These are phyloP conservation scores for Rhizomys pruinosus DNA, from an alignment of 2,113 vertebrate species.

Conservation along the genomic window DNA sequence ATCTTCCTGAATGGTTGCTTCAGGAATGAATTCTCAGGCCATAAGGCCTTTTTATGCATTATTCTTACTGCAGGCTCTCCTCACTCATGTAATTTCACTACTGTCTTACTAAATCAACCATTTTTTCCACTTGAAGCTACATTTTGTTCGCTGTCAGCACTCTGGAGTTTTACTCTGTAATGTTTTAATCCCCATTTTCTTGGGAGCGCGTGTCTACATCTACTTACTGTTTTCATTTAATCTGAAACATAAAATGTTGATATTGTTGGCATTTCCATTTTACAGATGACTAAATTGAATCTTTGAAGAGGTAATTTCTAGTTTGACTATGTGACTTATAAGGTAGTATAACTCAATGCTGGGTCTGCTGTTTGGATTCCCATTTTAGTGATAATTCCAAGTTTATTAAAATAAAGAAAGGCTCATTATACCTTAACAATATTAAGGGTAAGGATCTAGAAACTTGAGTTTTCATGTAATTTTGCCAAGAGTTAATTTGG, in stretches of 20 bases:
- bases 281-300: slow-evolving; percentile 76
- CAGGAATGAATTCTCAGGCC: not conserved
- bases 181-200: slow-evolving; percentile 46
- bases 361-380: not conserved
- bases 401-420: slow-evolving; percentile 10
- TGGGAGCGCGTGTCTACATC: not conserved
- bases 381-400: slow-evolving; percentile 23
- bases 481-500: not conserved
- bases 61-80: not conserved
- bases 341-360: slow-evolving; percentile 7
- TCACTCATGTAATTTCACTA: not conserved
- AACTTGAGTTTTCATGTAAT: not conserved
- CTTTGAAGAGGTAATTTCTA: slow-evolving; percentile 55
- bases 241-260: slow-evolving; percentile 71
- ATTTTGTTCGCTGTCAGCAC: slow-evolving; percentile 36
- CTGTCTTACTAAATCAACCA: not conserved
- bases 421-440: not conserved
- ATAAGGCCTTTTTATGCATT: not conserved
- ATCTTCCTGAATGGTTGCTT: not conserved
- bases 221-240: slow-evolving; percentile 59
- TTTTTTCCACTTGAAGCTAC: slow-evolving; percentile 8
- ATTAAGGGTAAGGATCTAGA: slow-evolving; percentile 4
- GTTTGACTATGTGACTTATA: slow-evolving; percentile 69
- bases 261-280: slow-evolving; percentile 77
- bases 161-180: not conserved